A percentile compares a stretch with the other conserved stretches of the same genome.
Conservation (phyloP, 2,113 vertebrate genomes). For the Trochalopteron elliotii region DNA sequence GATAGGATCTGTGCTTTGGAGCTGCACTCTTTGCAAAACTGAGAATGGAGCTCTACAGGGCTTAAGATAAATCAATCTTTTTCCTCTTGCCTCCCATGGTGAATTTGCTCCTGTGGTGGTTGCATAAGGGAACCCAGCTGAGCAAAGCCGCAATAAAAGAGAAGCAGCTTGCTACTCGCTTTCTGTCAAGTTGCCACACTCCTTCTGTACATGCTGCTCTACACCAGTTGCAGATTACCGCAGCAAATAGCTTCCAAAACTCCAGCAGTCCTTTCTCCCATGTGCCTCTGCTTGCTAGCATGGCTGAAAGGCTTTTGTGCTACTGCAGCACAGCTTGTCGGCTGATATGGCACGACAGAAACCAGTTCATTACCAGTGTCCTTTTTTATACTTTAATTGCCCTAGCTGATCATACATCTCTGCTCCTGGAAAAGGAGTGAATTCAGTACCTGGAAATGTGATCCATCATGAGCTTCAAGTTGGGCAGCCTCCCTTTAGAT, state of each 20-base stretch:
- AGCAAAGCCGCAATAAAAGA: conserved; percentile 26
- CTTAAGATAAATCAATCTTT: background rate
- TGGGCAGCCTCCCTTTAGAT: background rate
- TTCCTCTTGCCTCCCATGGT: background rate
- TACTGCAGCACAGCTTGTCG: background rate
- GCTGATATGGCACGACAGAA: background rate
- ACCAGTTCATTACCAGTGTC: background rate
- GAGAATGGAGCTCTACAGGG: background rate
- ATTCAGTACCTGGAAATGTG: background rate
- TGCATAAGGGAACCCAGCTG: conserved; percentile 27
- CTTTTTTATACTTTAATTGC: background rate
- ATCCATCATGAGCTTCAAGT: background rate
- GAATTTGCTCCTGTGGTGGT: conserved; percentile 14
- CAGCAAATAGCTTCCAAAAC: conserved; percentile 8
- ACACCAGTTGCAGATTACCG: conserved; percentile 20
- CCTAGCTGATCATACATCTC: background rate
- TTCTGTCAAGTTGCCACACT: conserved; percentile 25
- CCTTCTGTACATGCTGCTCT: conserved; percentile 1
- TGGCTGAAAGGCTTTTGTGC: background rate
- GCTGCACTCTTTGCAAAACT: background rate
- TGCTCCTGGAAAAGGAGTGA: background rate
- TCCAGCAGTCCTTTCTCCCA: background rate
- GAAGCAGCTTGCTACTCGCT: background rate
- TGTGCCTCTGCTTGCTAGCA: background rate
- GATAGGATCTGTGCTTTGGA: background rate